These are phyloP conservation scores for Oryzias woworae DNA, from an alignment of 2,113 vertebrate genomes.

Conservation along the genomic window DNA sequence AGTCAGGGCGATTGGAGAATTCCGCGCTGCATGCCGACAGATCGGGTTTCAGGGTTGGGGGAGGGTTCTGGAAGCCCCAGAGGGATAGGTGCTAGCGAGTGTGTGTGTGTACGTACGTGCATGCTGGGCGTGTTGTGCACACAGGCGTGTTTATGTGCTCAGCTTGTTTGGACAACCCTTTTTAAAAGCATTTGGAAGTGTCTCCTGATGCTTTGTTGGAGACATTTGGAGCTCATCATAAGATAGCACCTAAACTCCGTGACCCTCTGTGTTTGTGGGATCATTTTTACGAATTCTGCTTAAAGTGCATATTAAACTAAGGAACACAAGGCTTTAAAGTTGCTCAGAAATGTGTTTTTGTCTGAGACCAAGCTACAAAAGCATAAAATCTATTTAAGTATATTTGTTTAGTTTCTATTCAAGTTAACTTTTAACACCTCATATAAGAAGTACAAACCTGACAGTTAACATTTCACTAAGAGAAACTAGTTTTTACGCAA, in stretches of 20 bases:
- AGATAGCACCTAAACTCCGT: slow-evolving; percentile 33
- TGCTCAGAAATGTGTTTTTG: too few species aligned
- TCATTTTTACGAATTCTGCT: too few species aligned
- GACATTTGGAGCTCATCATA: slow-evolving; percentile 26
- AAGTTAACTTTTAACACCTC: too few species aligned
- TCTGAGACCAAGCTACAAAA: too few species aligned
- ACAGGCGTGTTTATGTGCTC: slow-evolving; percentile 29
- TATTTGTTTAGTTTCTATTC: too few species aligned
- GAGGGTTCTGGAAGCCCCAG: slow-evolving; percentile 64
- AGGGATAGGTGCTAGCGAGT: slow-evolving; percentile 75
- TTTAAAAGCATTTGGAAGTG: slow-evolving; percentile 53
- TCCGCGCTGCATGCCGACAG: slow-evolving; percentile 83
- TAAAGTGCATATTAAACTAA: too few species aligned
- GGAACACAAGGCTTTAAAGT: too few species aligned
- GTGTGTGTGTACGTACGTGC: slow-evolving; percentile 18
- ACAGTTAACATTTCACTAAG: too few species aligned
- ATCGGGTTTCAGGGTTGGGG: slow-evolving; percentile 80
- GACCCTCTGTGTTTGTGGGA: slow-evolving; percentile 9
- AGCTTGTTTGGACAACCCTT: slow-evolving; percentile 63
- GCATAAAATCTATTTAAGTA: too few species aligned
- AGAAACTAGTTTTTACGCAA: too few species aligned
- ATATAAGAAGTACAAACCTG: too few species aligned
- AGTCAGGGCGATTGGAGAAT: slow-evolving; percentile 86
- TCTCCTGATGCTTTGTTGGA: slow-evolving; percentile 60
- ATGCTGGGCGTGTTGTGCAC: slow-evolving; percentile 2